Base-by-base conservation (phyloP, 2,888 invertebrate species). In the Alitta virens region DNA sequence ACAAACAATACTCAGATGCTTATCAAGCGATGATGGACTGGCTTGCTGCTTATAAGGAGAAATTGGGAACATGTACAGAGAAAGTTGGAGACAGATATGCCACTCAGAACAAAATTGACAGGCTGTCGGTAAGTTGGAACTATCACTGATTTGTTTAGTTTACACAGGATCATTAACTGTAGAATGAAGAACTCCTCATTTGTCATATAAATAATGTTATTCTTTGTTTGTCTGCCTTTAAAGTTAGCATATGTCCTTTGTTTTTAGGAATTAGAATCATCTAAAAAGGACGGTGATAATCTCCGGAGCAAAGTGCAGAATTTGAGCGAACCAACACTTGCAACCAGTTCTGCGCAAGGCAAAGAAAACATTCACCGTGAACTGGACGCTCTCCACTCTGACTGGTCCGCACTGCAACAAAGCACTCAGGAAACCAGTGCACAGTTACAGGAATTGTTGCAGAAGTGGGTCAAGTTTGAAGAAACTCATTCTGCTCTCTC, bases 391-490 rank as follows among this genome's bases (percentile, higher is more conserved):
- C 85, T 96, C 33, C 93, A 94, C 83, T 89, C 87, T 63, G 94
- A 95, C 74, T 95, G 95, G 94, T 93, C 76, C 33, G 71, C 72
- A 54, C 76, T 75, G 59, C 60, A 67, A 3, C 67, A 72, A 33
- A 68, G 73, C 25, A 71, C 76, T n/a, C 53, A 52, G 14, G 64
- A 67, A 21, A 74, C 76, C 3, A 73, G 74, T 57, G 68, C 62
- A 53, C 74, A 75, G 0, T 84, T 96, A 59, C 91, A 94, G 80
- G 87, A 86, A 53, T 92, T 94, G 79, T 85, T 95, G 55, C 89
- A 90, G 74, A 91, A 92, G 75, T 96, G 95, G 95, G 88, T 89
- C 60, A 94, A 94, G 75, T 95, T 93, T 77, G 96, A 96, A 78
- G 86, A 86, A 23, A 85, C 91, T 75, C 91, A 91, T 78, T 94